These are phyloP conservation scores for Turnix velox DNA, from an alignment of 2,113 vertebrate genomes.

Conservation along the genomic window DNA sequence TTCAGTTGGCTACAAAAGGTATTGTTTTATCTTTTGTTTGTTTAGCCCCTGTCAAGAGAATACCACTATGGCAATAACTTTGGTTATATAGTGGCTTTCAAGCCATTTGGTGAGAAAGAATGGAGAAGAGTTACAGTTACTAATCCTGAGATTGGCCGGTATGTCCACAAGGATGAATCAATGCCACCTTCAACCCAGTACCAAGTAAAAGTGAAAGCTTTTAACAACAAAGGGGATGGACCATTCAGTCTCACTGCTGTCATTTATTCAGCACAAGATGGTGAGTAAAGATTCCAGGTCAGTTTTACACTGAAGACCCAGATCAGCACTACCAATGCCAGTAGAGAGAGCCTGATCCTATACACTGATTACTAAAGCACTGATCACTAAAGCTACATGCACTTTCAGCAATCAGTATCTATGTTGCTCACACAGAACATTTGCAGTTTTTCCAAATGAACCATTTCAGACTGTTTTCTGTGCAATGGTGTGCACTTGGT, in stretches of 20 bases:
- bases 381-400: not conserved
- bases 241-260: slow-evolving; percentile 86
- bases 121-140: slow-evolving; percentile 90
- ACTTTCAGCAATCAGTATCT: not conserved
- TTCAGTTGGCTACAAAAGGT: not conserved
- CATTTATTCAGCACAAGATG: slow-evolving; percentile 88
- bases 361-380: not conserved
- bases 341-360: not conserved
- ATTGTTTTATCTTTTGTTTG: not conserved
- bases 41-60: slow-evolving; percentile 89
- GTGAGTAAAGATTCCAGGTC: slow-evolving; percentile 69
- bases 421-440: not conserved
- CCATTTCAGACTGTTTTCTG: not conserved
- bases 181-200: slow-evolving; percentile 84
- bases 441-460: not conserved
- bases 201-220: slow-evolving; percentile 95
- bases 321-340: not conserved
- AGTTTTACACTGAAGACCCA: not conserved
- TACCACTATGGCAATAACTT: slow-evolving; percentile 94
- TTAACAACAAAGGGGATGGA: slow-evolving; percentile 90
- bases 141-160: slow-evolving; percentile 83
- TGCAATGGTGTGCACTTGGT: not conserved
- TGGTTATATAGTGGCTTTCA: slow-evolving; percentile 94
- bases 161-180: slow-evolving; percentile 88
- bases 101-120: slow-evolving; percentile 74